Evolutionary conservation across 2,888 invertebrate species (phyloP), one percentile per base, ranked within the genome.

Genomic region (Hyposoter dolosus): DNA sequence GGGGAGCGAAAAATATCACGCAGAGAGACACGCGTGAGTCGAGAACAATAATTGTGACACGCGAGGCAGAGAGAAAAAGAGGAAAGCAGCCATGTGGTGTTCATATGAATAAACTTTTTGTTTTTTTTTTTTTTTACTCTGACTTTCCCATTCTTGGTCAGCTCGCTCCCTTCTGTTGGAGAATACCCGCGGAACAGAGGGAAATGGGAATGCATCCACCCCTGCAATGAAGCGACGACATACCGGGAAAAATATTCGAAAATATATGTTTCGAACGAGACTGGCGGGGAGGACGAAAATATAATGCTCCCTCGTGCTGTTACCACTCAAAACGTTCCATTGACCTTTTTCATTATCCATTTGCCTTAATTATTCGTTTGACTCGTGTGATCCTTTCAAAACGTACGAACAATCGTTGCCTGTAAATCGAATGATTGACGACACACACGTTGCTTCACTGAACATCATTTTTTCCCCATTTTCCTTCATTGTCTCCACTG

Each of bases 61-160:
- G 66, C 74, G 69, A 45, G 80, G 28, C 53, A 66, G 47, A 81
- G 63, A 66, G 47, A 78, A 65, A 63, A 68, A 74, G 74, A 69
- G 81, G 83, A 69, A 68, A 76, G 87, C 88, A 88, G 88, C 90
- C 91, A 91, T 90, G 91, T 91, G 91, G 91, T 87, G 88, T 88
- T 88, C 87, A 89, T 63, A 12, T 15, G 23, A 43, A 65, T 50
- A 23, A 28, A 65, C 75, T 74, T 5, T 9, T 74, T n/a, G 32
- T 60, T 56, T 32, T 19, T 19, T 53, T 23, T 75, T 45, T 76
- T 23, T 56, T 60, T 40, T 63, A 47, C 23, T 19, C 78, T 43
- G 50, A 7, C 19, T 71, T n/a, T 50, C 17, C 23, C 45, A 65
- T 63, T 74, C 47, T 43, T 53, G 19, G 53, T 23, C 43, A 56